Base-by-base conservation (phyloP, 2,113 vertebrate genomes). In the Falco punctatus region DNA sequence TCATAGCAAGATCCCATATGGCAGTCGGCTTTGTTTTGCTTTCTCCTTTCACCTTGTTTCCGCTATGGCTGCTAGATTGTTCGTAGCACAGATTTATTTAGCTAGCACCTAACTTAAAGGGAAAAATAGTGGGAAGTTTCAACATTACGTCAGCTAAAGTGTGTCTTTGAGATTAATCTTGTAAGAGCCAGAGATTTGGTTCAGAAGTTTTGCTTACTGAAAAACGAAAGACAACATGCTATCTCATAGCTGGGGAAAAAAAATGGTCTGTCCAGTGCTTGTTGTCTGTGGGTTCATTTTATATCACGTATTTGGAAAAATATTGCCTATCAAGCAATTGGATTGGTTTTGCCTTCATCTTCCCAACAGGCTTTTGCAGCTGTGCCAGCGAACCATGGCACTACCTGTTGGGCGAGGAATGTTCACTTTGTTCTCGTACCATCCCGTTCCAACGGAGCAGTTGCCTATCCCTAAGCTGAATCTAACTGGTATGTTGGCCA, bases 361-460 rank as follows among this genome's bases (percentile, higher is more conserved):
- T 74, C 65, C 72, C 49, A 54, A 27, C 61, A 99, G 99, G 95
- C 95, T 99, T 77, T 96, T 99, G 27, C 99, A 99, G 97, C 95
- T 99, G 81, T 99, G 99, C 94, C 99, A 99, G 95, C 97, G 99
- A 85, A 99, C 99, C 54, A 99, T 99, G 99, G 98, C 99, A 2
- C 98, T 99, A 11, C 99, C 99, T 1, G 98, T 99, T 5, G 99
- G 99, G 40, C 97, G 99, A 95, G 99, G 99, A n/a, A 99, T 99
- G 97, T 99, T 99, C 96, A 99, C 99, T 16, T 97, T 99, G 79
- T 99, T 99, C 97, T 99, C 99, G 1, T 99, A 99, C 52, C 99
- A 99, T 40, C 99, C 99, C 3, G 99, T 99, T 57, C 99, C 99
- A 2, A 99, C 99, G 0, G 99, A 99, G 85, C 99, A 99, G 15